Percentiles rank a stretch among this genome's conserved stretches.
These are phyloP conservation scores for Drosophila pruinosa DNA, from an alignment of 1,140 invertebrate genomes.

Conservation along the genomic window DNA sequence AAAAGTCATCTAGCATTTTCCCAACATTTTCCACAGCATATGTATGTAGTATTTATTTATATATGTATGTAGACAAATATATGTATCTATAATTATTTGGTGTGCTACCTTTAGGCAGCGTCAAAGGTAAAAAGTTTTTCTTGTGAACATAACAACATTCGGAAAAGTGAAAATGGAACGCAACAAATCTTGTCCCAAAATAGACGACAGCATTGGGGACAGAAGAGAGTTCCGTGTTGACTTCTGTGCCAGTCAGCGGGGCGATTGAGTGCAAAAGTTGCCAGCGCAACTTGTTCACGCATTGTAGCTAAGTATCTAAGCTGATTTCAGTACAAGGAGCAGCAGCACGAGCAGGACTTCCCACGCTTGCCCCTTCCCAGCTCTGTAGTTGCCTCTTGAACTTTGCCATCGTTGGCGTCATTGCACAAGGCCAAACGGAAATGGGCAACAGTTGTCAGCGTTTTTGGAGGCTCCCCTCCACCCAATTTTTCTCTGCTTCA, in stretches of 20 bases:
- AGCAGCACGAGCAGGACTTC: background rate
- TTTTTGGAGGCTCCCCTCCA: background rate
- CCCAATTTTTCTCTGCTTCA: constrained; percentile 36
- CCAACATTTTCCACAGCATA: constrained; percentile 22
- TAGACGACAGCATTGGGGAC: constrained; percentile 54
- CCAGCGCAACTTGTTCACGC: constrained; percentile 27
- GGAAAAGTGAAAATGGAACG: constrained; percentile 67
- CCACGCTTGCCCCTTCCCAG: background rate
- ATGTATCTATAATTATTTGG: constrained; percentile 53
- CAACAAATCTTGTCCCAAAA: constrained; percentile 75
- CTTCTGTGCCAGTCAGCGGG: constrained; percentile 23
- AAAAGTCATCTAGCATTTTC: constrained; percentile 33
- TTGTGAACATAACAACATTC: background rate
- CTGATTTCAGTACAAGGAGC: constrained; percentile 25
- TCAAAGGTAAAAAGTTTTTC: constrained; percentile 75
- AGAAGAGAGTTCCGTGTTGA: constrained; percentile 41
- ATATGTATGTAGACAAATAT: constrained; percentile 17
- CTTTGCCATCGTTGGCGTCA: constrained; percentile 26
- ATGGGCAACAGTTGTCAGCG: constrained; percentile 72
- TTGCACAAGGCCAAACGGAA: constrained; percentile 68
- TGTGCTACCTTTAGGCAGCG: constrained; percentile 67
- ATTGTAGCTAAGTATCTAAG: constrained; percentile 44
- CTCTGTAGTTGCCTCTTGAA: constrained; percentile 8
- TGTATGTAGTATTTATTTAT: constrained; percentile 15
- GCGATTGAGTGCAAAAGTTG: constrained; percentile 31